A percentile compares a stretch with the other conserved stretches of the same genome.
Evolutionary conservation across 1,140 invertebrate species (phyloP).

Genomic region (Luehdorfia chinensis): DNA sequence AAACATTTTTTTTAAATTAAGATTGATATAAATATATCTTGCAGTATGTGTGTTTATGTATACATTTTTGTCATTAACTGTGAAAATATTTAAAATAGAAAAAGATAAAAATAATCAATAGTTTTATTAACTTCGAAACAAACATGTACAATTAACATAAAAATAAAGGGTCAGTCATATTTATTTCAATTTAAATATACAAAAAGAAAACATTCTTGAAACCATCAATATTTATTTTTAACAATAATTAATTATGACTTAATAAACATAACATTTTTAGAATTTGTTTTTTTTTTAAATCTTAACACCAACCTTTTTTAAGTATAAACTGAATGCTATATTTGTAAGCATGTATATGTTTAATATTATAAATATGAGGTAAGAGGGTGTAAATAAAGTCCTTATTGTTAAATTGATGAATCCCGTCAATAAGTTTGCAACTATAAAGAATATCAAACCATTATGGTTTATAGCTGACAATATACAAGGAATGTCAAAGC

Average conservation of each 20-base stretch:
- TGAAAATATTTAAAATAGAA: too few species aligned
- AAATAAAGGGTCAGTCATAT: too few species aligned
- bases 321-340: conserved; percentile 7
- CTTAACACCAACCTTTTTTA: conserved; percentile 4
- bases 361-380: conserved; percentile 5
- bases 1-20: too few species aligned
- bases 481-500: conserved; percentile 4
- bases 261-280: conserved; percentile 1
- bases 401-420: conserved; percentile 6
- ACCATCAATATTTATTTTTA: background rate
- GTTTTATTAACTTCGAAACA: too few species aligned
- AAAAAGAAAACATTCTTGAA: background rate
- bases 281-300: conserved; percentile 2
- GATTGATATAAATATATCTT: too few species aligned
- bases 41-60: too few species aligned
- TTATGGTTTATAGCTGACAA: conserved; percentile 10
- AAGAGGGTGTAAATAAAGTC: background rate
- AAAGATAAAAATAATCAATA: too few species aligned
- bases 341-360: conserved; percentile 7
- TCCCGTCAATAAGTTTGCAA: conserved; percentile 6
- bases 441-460: conserved; percentile 13
- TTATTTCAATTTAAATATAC: too few species aligned
- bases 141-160: too few species aligned
- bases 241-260: background rate
- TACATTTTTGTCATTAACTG: too few species aligned